phyloP scores from a whole-genome alignment of 2,888 invertebrate species.

The Lymantria dispar region DNA sequence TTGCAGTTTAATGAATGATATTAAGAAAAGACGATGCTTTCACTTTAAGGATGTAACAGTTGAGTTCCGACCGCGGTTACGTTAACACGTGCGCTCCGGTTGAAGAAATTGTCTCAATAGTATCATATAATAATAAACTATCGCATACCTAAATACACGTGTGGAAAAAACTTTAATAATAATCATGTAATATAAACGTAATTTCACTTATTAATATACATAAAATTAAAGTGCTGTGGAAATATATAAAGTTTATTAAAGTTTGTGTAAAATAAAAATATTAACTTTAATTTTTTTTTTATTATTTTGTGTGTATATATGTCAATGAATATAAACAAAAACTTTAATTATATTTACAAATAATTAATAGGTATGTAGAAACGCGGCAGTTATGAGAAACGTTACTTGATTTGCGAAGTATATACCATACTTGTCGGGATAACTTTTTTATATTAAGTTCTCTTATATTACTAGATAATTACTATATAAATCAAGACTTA shows the following conservation, averaged over 20 bases:
- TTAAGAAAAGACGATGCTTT: constrained; percentile 8
- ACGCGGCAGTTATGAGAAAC: not conserved
- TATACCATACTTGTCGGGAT: not conserved
- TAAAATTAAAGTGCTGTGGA: constrained; percentile 1
- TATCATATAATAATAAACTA: not conserved
- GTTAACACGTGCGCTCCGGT: constrained; percentile 21
- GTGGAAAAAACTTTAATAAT: not conserved
- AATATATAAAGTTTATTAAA: constrained; percentile 21
- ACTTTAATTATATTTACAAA: not conserved
- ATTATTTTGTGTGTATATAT: not conserved
- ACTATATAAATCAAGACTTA: too few relatives aligned
- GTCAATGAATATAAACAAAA: not conserved
- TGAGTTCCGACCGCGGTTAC: constrained; percentile 28
- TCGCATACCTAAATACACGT: not conserved
- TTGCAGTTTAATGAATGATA: constrained; percentile 22
- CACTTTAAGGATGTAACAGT: constrained; percentile 20
- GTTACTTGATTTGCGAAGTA: not conserved
- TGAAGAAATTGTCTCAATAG: not conserved
- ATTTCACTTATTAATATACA: not conserved
- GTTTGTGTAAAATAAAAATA: constrained; percentile 9
- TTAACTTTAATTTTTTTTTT: not conserved
- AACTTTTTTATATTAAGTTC: not conserved
- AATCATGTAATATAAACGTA: not conserved
- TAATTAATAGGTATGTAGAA: not conserved
- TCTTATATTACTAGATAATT: too few relatives aligned